Evolutionary conservation across 2,888 invertebrate genomes (phyloP).

Genomic region (Drosophila picticornis): DNA sequence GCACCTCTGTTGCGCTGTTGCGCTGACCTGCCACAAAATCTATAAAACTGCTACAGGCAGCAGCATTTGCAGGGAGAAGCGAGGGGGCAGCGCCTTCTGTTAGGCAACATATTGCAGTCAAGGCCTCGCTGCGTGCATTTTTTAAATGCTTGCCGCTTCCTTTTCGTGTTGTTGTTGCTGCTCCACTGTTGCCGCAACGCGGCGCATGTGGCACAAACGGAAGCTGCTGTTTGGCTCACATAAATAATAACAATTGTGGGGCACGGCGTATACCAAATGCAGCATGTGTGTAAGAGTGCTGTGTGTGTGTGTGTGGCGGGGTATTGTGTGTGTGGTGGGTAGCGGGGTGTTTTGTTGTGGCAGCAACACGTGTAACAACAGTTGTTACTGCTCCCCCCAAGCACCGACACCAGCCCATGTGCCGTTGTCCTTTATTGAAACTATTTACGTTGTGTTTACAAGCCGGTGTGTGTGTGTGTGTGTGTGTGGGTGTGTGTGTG

Average conservation of each 20-base stretch:
- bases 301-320: background rate
- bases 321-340: slow-evolving; percentile 4
- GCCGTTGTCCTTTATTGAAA: slow-evolving; percentile 64
- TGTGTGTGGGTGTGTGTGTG: slow-evolving; percentile 32
- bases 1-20: slow-evolving; percentile 19
- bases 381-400: slow-evolving; percentile 30
- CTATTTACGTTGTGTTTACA: slow-evolving; percentile 74
- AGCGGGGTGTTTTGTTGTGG: slow-evolving; percentile 50
- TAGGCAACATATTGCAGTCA: slow-evolving; percentile 80
- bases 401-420: background rate
- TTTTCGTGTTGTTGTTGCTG: slow-evolving; percentile 49
- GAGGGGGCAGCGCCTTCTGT: slow-evolving; percentile 55
- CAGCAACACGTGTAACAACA: slow-evolving; percentile 74
- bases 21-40: slow-evolving; percentile 76
- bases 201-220: slow-evolving; percentile 80
- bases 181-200: slow-evolving; percentile 53
- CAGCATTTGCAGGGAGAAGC: background rate
- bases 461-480: slow-evolving; percentile 5
- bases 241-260: slow-evolving; percentile 78
- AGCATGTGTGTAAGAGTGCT: slow-evolving; percentile 2
- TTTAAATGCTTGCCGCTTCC: slow-evolving; percentile 74
- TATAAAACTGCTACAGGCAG: slow-evolving; percentile 62
- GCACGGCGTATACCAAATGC: slow-evolving; percentile 35
- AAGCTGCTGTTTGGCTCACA: slow-evolving; percentile 81
- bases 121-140: slow-evolving; percentile 80